Evolutionary conservation across 2,797 vertebrate genomes (phyloP).

Genomic region (Peromyscus attwateri): DNA sequence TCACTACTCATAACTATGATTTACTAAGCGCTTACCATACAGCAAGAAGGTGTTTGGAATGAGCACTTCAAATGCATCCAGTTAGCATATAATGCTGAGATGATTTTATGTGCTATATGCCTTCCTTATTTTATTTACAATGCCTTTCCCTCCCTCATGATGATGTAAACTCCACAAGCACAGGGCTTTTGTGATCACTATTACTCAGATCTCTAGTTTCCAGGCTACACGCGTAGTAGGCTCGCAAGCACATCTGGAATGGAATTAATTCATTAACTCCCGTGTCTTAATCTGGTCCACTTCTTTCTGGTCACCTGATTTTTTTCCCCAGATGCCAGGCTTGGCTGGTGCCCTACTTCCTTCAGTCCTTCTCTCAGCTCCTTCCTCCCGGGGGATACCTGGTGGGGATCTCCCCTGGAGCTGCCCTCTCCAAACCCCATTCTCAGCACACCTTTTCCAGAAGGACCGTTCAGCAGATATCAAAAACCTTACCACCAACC

Average conservation of each 20-base stretch:
- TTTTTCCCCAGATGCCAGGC: not conserved
- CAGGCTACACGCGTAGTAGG: not conserved
- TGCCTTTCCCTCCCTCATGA: not conserved
- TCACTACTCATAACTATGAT: not conserved
- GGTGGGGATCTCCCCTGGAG: too few species aligned
- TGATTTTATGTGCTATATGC: not conserved
- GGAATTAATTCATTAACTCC: not conserved
- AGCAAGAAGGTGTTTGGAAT: not conserved
- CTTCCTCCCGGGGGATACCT: not conserved
- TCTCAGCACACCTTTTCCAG: too few species aligned
- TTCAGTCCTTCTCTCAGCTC: not conserved
- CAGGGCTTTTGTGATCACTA: not conserved
- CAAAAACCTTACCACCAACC: not conserved
- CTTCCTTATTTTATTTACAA: constrained; percentile 1
- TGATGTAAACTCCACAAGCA: not conserved
- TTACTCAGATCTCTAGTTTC: not conserved
- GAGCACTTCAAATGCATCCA: not conserved
- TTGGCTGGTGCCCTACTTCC: not conserved
- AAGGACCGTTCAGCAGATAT: not conserved
- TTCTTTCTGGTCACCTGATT: not conserved
- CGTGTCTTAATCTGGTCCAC: not conserved
- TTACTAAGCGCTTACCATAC: not conserved
- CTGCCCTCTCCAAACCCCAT: too few species aligned
- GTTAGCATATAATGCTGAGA: not conserved
- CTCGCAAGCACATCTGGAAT: not conserved